Percentiles rank a stretch among this genome's conserved stretches.
Conservation (phyloP, 2,888 invertebrate species). For the Eudemis profundana region DNA sequence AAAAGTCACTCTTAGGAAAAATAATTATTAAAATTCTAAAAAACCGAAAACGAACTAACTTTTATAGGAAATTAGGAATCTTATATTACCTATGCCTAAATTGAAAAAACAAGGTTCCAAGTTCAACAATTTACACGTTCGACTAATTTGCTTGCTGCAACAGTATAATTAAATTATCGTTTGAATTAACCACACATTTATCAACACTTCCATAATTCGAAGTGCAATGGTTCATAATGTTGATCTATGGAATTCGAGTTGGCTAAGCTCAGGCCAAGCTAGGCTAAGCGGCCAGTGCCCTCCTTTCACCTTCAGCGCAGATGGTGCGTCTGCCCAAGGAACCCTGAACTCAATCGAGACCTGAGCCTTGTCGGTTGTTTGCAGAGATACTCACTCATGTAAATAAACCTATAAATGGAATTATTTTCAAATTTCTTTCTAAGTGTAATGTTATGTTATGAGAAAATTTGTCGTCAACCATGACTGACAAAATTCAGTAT, state of each 20-base stretch:
- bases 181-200: conserved; percentile 1
- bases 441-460: no score
- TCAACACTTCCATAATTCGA: neutral
- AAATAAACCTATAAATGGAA: conserved; percentile 18
- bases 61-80: no score
- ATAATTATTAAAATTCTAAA: no score
- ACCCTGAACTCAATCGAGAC: conserved; percentile 57
- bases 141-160: neutral
- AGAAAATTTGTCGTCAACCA: no score
- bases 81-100: no score
- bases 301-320: conserved; percentile 64
- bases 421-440: neutral
- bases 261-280: conserved; percentile 43
- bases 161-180: neutral
- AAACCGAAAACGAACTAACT: no score
- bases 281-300: conserved; percentile 66
- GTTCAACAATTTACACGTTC: no score
- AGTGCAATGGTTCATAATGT: conserved; percentile 5
- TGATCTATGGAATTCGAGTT: conserved; percentile 22
- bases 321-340: conserved; percentile 50
- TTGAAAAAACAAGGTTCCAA: no score
- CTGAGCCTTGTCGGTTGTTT: conserved; percentile 26
- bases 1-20: no score
- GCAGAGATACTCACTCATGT: conserved; percentile 20
- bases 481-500: neutral